Evolutionary conservation across 2,888 invertebrate species (phyloP), one percentile per base, ranked within the genome.

Genomic region (Andrena camellia): DNA sequence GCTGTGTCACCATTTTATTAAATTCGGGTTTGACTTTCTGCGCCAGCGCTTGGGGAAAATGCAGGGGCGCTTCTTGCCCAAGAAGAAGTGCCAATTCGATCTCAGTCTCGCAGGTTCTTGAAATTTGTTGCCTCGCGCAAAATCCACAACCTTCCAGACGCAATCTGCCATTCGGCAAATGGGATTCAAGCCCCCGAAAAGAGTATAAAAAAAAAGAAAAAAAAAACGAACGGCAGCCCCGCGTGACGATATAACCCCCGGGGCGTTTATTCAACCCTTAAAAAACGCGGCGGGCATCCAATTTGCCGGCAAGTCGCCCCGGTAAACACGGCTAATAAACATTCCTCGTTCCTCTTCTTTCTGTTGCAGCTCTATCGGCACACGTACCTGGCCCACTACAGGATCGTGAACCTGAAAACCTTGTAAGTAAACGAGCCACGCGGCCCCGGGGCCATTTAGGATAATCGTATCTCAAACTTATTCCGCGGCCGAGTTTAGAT

Each of bases 331-430:
- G 50, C 67, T 59, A 66, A 81, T 69, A 74, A 81, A 81, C 59
- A 75, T 69, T 69, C 50, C 13, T 26, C 69, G 42, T 75, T 80
- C 50, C 60, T 71, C 59, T 78, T 66, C 52, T 90, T 91, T 91
- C 85, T 92, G 91, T 94, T 94, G 70, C 95, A 97, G 97, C 95
- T 97, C 52, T 98, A 97, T 94, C 96, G 98, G 78, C 96, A 98
- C 93, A 97, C 97, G 88, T 97, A 96, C 92, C 93, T 96, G 70
- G 98, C 97, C 2, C 95, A 96, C 78, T 98, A 98, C 93, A 95
- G 96, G 70, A 96, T 97, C 52, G 95, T 97, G 70, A 96, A 97
- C 90, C 92, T 97, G 17, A 93, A 94, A 68, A 96, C 95, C 0
- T 95, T 95, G 86, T 94, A 93, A 92, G 95, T 91, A 93, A 93